Base-by-base conservation (phyloP, 2,113 vertebrate genomes). In the Regulus satrapa region DNA sequence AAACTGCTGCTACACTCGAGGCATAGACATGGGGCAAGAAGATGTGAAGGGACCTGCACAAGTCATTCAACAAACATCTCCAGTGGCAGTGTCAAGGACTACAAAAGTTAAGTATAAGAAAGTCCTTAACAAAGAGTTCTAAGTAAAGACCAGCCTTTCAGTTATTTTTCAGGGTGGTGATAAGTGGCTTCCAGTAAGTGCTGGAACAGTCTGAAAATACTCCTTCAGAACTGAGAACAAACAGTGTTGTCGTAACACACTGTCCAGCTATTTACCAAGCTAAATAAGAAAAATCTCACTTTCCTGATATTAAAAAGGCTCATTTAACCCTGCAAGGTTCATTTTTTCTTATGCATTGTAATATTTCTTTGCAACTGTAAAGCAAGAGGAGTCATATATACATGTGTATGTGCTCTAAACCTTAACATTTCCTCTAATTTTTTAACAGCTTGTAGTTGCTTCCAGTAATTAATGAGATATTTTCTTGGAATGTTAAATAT, bases 181-280 rank as follows among this genome's bases (percentile, higher is more conserved):
- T 72, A 94, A 95, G 94, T 87, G 84, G 56, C 43, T 97, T 95
- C 93, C 94, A 5, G 2, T 74, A 92, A 92, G 69, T 85, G 52
- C 77, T 68, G 78, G 51, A 87, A 58, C 20, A 40, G 69, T 88
- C 87, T 64, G 58, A 94, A 92, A 96, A 87, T 78, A 41, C 43
- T 71, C 21, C 56, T 92, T 86, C 72, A 84, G 80, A 86, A 64
- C 9, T 49, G 80, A 92, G 73, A 95, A 78, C 73, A 95, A 95
- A 89, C 56, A 61, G 6, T n/a, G 54, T 41, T 55, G 55, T 66
- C 2, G 1, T 36, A 85, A 73, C 2, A 5, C 32, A 59, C 24
- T 78, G 61, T 78, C 77, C 77, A 89, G 45, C 6, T 81, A 21
- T 61, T 89, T 89, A 73, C 56, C 64, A 89, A 84, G 67, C 1